Conservation (phyloP, 2,888 invertebrate species). For the Oligia fasciuncula region DNA sequence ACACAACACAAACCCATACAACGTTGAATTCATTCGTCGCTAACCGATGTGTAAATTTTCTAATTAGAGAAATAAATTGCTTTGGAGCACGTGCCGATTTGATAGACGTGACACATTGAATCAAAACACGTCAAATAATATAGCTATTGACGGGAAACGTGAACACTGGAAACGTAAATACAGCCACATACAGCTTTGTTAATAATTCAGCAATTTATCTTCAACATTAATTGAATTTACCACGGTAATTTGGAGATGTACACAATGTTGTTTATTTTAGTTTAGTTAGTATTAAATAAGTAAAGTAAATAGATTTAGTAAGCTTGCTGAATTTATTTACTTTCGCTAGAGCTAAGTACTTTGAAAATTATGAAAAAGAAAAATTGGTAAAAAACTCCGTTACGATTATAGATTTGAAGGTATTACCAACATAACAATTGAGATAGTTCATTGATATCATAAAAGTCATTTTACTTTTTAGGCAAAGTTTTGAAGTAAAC, state of each 20-base stretch:
- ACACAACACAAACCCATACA: conserved; percentile 11
- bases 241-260: conserved; percentile 14
- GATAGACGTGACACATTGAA: conserved; percentile 86
- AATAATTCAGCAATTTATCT: conserved; percentile 46
- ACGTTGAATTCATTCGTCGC: conserved; percentile 9
- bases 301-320: neutral
- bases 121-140: conserved; percentile 40
- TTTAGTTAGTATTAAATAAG: neutral
- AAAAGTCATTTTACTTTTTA: neutral
- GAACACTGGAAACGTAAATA: conserved; percentile 37
- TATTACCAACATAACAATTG: neutral
- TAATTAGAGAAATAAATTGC: conserved; percentile 80
- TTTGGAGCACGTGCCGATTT: conserved; percentile 93
- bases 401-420: neutral
- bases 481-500: neutral
- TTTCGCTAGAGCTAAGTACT: neutral
- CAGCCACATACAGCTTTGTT: conserved; percentile 34
- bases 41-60: conserved; percentile 51
- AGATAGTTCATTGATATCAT: neutral
- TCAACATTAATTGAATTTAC: conserved; percentile 20
- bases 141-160: conserved; percentile 25
- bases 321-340: neutral
- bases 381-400: no score
- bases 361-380: neutral
- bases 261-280: conserved; percentile 3